Evolutionary conservation across 53 echinoderm and acorn worm genomes (phyloP), one percentile per base, ranked within the genome.

Genomic region (Apostichopus leukothele): DNA sequence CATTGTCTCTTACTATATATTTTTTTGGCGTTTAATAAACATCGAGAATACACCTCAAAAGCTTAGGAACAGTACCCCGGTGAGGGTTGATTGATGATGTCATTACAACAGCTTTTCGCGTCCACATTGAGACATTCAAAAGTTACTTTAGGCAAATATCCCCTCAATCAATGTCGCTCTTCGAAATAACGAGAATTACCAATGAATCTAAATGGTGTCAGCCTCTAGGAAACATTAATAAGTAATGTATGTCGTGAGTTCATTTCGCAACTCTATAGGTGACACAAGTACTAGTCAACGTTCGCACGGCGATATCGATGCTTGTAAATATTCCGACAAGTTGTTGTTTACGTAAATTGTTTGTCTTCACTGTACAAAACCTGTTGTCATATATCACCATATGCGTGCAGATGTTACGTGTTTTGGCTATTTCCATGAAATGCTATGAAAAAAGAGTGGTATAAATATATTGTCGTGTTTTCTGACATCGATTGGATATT

Each of bases 91-190:
- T 81, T 54, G 81, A 81, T 81, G 54, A 81, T 59, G 59, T 81
- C 59, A 81, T 81, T 81, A 81, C n/a, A 81, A 19, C 71, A 71
- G 18, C 71, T 19, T 16, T 71, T 71, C 20, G 59, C 55, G 81
- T 81, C 81, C 59, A 81, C 25, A 57, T 59, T 54, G 60, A 55
- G 81, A 59, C 59, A 59, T 81, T 59, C 54, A 81, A 81, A 81
- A 81, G 81, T 81, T 22, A 81, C 81, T 81, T 81, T 81, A 21
- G 59, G 59, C 81, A 81, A 81, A 81, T 59, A 81, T 54, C n/a
- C 81, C 59, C 81, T 59, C 59, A 54, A 81, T 81, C 81, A 81
- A 71, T 71, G 71, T 71, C 71, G 18, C 18, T n/a, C n/a, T 6
- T 16, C 71, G 18, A n/a, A 71, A 71, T 19, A 71, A 71, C 16